phyloP scores from a whole-genome alignment of 2,888 invertebrate species.

The Xylophagus ater region DNA sequence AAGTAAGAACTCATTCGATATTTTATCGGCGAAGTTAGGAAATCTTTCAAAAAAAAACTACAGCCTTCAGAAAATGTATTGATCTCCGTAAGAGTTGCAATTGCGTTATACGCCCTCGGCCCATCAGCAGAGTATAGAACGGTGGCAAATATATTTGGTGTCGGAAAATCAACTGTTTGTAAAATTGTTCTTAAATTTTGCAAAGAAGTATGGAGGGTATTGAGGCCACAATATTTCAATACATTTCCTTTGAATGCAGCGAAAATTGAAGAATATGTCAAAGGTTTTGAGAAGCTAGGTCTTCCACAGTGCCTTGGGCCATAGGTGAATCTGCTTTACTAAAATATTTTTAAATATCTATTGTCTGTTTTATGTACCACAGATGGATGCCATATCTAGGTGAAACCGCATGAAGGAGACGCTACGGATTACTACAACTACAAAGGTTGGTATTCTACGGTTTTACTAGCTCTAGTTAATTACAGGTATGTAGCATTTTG shows the following conservation, averaged over 20 bases:
- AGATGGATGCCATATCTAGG: too few relatives aligned
- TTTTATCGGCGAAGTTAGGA: background rate
- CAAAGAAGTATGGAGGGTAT: background rate
- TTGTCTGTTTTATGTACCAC: too few relatives aligned
- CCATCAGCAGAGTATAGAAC: conserved; percentile 1
- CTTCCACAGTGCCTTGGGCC: background rate
- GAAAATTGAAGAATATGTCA: background rate
- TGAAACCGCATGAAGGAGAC: conserved; percentile 7
- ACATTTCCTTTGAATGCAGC: background rate
- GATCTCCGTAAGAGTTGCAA: background rate
- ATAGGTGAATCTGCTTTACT: too few relatives aligned
- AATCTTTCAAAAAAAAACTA: background rate
- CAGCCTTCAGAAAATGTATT: background rate
- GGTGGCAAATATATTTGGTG: background rate
- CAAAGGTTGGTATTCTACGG: conserved; percentile 15
- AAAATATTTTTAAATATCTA: too few relatives aligned
- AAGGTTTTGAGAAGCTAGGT: background rate
- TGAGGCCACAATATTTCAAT: background rate
- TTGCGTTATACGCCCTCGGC: conserved; percentile 2
- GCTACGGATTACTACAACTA: conserved; percentile 13
- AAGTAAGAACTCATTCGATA: background rate
- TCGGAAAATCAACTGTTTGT: conserved; percentile 2
- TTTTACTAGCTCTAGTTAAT: conserved; percentile 13
- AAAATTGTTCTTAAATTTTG: conserved; percentile 1
- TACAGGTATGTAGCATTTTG: conserved; percentile 8